These are phyloP conservation scores for Ahaetulla prasina DNA, from an alignment of 2,113 vertebrate genomes.

Conservation along the genomic window DNA sequence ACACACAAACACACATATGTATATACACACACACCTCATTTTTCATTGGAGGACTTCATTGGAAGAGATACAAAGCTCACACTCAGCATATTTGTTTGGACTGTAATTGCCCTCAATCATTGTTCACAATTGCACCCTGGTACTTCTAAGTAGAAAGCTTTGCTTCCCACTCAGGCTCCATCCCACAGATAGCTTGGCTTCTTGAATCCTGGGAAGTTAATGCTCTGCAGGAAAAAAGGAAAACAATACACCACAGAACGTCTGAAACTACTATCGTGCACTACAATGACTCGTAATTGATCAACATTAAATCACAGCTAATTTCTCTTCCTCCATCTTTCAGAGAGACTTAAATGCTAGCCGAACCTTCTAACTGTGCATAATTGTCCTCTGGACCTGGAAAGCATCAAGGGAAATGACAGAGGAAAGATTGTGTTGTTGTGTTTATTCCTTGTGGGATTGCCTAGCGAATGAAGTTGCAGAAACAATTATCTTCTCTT, in stretches of 20 bases:
- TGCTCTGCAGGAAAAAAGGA: slow-evolving; percentile 17
- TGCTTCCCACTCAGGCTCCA: slow-evolving; percentile 36
- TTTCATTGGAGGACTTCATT: not conserved
- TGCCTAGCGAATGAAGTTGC: not conserved
- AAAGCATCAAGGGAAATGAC: not conserved
- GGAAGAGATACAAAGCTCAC: no score
- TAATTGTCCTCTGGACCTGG: not conserved
- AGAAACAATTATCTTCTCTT: not conserved
- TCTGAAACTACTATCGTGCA: not conserved
- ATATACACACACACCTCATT: not conserved
- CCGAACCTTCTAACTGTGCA: not conserved
- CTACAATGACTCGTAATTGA: slow-evolving; percentile 7
- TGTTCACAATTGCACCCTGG: slow-evolving; percentile 26
- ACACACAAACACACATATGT: not conserved
- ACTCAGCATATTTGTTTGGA: slow-evolving; percentile 22
- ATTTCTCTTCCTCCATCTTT: not conserved
- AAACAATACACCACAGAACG: not conserved
- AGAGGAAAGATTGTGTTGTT: not conserved
- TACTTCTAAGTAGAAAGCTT: fast-evolving
- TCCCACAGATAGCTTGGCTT: not conserved
- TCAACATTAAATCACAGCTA: not conserved
- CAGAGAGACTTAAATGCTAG: not conserved
- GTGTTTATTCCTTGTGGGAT: not conserved
- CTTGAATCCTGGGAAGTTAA: slow-evolving; percentile 40
- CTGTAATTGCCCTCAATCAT: slow-evolving; percentile 14